Evolutionary conservation across 1,140 invertebrate species (phyloP), one percentile per base, ranked within the genome.

Genomic region (Magallana gigas): DNA sequence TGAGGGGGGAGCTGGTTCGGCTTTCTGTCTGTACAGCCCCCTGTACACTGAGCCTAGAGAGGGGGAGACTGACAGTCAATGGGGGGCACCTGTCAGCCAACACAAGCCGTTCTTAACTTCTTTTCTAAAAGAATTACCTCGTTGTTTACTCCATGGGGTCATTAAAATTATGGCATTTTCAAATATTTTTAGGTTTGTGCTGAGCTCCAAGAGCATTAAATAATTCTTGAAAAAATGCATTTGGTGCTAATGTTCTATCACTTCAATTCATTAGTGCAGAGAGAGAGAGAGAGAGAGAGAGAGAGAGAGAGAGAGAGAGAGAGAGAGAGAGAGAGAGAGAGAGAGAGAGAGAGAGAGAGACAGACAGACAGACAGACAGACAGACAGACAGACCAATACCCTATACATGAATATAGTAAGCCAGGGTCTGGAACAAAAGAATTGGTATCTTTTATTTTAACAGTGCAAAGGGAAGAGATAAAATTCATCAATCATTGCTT

Each of bases 261-360:
- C 60, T 12, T 62, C 14, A 62, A 12, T 6, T 62, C 14, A n/a
- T 62, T 16, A 6, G n/a, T 12, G n/a, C 14, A 62, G 60, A 62
- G 60, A 62, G 60, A 62, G 60, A 62, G 60, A 62, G 60, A 62
- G 60, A 62, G 60, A 62, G 60, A 62, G 60, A 62, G 60, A 62
- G 60, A 62, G 60, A 62, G 60, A 62, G 60, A 62, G 60, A 62
- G 60, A 62, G 60, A 12, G 60, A 62, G 60, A 62, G 60, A 62
- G 60, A 62, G 60, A 62, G 60, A 62, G 60, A 62, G 60, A 62
- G 60, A 62, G 60, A 62, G 60, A 62, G 60, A 62, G 60, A 62
- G 60, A 62, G 60, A 62, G 60, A 62, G 60, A 62, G 60, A 62
- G 60, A 62, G 60, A 62, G 60, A 62, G 60, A 62, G 60, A 62